phyloP scores from a whole-genome alignment of 2,113 vertebrate species.

The Callipepla squamata region DNA sequence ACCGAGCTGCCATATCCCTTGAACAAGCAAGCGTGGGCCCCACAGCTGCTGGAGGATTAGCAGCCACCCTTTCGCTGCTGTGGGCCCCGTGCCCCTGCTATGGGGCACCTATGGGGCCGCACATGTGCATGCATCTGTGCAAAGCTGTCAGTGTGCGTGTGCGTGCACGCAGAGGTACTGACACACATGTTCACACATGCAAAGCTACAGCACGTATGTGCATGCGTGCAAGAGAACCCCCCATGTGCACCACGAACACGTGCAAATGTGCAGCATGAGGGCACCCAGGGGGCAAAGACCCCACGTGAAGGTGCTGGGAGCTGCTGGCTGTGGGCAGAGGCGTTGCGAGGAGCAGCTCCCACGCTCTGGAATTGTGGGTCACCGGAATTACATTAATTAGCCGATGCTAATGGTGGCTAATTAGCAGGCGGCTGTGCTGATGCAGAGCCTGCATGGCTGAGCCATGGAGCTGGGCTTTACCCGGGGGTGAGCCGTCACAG shows the following conservation, averaged over 20 bases:
- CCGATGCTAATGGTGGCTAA: conserved; percentile 42
- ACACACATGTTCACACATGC: too few species aligned
- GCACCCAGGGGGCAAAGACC: neutral
- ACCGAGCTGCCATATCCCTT: conserved; percentile 70
- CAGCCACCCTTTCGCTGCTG: conserved; percentile 42
- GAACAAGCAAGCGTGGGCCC: conserved; percentile 63
- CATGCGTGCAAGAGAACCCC: neutral
- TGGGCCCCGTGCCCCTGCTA: neutral
- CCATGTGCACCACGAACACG: neutral
- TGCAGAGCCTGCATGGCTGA: conserved; percentile 42
- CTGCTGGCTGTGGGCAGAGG: neutral
- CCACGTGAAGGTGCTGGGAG: neutral
- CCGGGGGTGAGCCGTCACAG: neutral
- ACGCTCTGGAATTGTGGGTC: conserved; percentile 56
- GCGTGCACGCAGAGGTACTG: neutral
- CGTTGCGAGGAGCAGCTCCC: conserved; percentile 53
- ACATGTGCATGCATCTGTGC: neutral
- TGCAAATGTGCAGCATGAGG: neutral
- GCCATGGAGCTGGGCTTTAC: conserved; percentile 30
- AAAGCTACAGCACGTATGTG: too few species aligned
- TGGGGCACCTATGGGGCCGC: neutral
- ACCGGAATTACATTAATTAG: conserved; percentile 55
- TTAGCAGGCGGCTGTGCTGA: conserved; percentile 11
- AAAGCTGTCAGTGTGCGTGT: neutral
- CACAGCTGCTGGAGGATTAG: conserved; percentile 57